A percentile compares a stretch with the other conserved stretches of the same genome.
Evolutionary conservation across 1,140 invertebrate genomes (phyloP).

Genomic region (Diorhabda carinulata): DNA sequence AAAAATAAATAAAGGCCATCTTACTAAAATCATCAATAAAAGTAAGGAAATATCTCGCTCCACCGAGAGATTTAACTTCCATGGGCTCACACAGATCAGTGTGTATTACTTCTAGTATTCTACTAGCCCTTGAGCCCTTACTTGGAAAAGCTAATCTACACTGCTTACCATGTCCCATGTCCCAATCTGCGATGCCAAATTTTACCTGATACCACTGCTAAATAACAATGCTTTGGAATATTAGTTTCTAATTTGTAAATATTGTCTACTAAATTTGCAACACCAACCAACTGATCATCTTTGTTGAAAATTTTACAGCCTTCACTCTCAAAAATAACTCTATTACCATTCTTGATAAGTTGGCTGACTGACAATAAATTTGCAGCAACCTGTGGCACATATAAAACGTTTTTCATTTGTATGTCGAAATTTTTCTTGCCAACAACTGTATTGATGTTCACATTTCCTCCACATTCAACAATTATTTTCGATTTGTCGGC

Average conservation of each 20-base stretch:
- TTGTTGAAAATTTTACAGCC: conserved; percentile 26
- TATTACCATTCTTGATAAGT: not conserved
- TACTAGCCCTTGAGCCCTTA: conserved; percentile 25
- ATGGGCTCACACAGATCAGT: conserved; percentile 3
- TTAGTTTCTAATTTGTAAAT: conserved; percentile 38
- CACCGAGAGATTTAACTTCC: conserved; percentile 23
- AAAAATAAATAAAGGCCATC: conserved; percentile 44
- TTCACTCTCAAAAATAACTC: conserved; percentile 23
- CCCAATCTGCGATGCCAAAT: conserved; percentile 34
- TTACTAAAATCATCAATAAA: conserved; percentile 46
- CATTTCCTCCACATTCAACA: not conserved
- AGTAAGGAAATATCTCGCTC: conserved; percentile 38
- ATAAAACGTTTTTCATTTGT: not conserved
- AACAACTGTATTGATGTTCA: not conserved
- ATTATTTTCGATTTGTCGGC: too few relatives aligned
- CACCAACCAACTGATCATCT: not conserved
- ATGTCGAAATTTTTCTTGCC: not conserved
- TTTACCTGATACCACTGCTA: conserved; percentile 9
- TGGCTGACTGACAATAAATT: too few relatives aligned
- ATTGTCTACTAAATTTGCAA: conserved; percentile 24
- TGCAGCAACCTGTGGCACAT: not conserved
- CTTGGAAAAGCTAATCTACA: conserved; percentile 34
- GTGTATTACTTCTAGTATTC: conserved; percentile 39
- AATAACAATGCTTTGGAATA: conserved; percentile 14
- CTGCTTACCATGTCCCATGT: conserved; percentile 39